phyloP scores from a whole-genome alignment of 2,113 vertebrate species.

The Potamarius usumacintae region DNA sequence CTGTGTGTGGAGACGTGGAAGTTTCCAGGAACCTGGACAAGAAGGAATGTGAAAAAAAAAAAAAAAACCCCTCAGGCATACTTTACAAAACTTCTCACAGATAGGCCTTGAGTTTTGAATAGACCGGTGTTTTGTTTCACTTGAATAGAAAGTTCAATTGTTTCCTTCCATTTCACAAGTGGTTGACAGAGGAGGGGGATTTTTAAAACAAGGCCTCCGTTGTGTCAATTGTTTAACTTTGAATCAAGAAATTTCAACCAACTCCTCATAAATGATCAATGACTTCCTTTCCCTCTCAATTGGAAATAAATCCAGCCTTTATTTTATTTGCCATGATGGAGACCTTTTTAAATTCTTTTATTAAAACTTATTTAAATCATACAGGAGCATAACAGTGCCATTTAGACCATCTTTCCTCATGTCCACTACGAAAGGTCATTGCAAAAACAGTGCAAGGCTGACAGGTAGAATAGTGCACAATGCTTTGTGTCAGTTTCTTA shows the following conservation, averaged over 20 bases:
- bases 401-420: neutral
- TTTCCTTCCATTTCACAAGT: neutral
- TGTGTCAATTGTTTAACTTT: slow-evolving; percentile 28
- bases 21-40: slow-evolving; percentile 90
- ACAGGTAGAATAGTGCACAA: neutral
- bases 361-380: neutral
- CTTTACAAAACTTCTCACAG: neutral
- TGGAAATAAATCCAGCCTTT: neutral
- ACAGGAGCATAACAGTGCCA: neutral
- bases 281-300: neutral
- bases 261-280: neutral
- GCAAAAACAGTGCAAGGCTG: neutral
- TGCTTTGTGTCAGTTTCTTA: slow-evolving; percentile 58
- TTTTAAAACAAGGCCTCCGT: neutral
- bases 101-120: neutral
- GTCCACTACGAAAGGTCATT: neutral
- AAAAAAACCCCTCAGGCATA: neutral
- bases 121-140: neutral
- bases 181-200: neutral
- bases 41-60: slow-evolving; percentile 13
- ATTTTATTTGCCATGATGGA: neutral
- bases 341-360: neutral
- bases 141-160: neutral
- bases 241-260: slow-evolving; percentile 52
- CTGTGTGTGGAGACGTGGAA: slow-evolving; percentile 98